phyloP scores from a whole-genome alignment of 1,140 invertebrate genomes.

The Sinonovacula constricta region DNA sequence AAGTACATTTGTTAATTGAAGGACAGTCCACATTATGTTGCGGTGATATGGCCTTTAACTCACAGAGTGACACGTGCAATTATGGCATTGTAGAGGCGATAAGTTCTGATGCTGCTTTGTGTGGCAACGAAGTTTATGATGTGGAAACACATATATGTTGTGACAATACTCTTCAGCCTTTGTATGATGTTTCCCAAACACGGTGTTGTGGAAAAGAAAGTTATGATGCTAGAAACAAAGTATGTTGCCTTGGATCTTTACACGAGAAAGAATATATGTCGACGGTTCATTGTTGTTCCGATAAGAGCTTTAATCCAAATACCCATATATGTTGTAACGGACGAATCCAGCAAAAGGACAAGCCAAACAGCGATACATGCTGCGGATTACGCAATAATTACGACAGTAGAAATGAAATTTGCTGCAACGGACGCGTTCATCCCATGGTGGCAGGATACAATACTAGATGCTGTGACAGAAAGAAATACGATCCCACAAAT shows the following conservation, averaged over 20 bases:
- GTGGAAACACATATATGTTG: slow-evolving; percentile 8
- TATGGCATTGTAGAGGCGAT: too few species aligned
- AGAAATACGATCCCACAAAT: slow-evolving; percentile 9
- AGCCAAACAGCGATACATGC: not conserved
- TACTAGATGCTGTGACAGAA: slow-evolving; percentile 10
- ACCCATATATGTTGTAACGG: slow-evolving; percentile 20
- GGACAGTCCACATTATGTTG: too few species aligned
- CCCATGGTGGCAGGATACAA: not conserved
- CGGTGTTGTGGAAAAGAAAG: not conserved
- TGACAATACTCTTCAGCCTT: not conserved
- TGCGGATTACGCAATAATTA: not conserved
- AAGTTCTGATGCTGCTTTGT: not conserved
- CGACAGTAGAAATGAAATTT: slow-evolving; percentile 15
- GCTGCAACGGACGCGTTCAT: slow-evolving; percentile 9
- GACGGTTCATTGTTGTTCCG: slow-evolving; percentile 1
- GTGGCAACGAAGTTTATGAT: not conserved
- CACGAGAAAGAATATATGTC: not conserved
- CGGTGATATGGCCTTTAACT: too few species aligned
- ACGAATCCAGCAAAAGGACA: not conserved
- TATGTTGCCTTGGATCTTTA: not conserved
- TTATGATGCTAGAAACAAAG: not conserved
- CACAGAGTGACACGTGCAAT: too few species aligned
- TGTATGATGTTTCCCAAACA: not conserved
- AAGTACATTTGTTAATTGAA: too few species aligned
- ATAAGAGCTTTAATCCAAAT: not conserved